Evolutionary conservation across 2,888 invertebrate genomes (phyloP).

Genomic region (Ceraclea dissimilis): DNA sequence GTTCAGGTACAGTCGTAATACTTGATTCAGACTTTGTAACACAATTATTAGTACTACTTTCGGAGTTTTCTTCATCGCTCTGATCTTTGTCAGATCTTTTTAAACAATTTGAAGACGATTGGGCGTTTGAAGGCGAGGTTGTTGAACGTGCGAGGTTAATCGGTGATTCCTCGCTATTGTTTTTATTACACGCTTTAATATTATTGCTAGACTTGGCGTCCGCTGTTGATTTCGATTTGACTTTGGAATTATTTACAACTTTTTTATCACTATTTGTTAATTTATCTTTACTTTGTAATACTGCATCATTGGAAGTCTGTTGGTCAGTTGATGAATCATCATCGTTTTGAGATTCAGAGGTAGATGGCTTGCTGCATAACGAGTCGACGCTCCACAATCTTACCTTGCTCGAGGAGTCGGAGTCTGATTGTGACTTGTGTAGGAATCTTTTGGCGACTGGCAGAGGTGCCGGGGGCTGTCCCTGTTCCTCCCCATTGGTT

Average conservation of each 20-base stretch:
- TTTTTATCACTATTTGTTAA: conserved; percentile 31
- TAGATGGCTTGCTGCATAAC: conserved; percentile 28
- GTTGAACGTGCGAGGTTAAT: neutral
- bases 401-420: conserved; percentile 27
- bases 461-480: conserved; percentile 22
- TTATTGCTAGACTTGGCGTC: conserved; percentile 20
- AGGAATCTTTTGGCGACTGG: conserved; percentile 26
- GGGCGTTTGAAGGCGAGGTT: no score
- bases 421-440: conserved; percentile 19
- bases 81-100: conserved; percentile 3
- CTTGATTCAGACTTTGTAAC: neutral
- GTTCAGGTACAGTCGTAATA: neutral
- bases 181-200: neutral
- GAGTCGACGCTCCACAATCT: conserved; percentile 29
- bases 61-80: no score
- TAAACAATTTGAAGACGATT: neutral
- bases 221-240: neutral
- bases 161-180: neutral
- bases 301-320: conserved; percentile 12
- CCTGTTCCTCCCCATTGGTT: conserved; percentile 4
- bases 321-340: conserved; percentile 12
- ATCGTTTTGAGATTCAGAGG: conserved; percentile 20
- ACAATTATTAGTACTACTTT: neutral
- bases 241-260: conserved; percentile 32
- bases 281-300: conserved; percentile 22